A percentile compares a stretch with the other conserved stretches of the same genome.
Conservation (phyloP, 2,888 invertebrate genomes). For the Diaperis boleti region DNA sequence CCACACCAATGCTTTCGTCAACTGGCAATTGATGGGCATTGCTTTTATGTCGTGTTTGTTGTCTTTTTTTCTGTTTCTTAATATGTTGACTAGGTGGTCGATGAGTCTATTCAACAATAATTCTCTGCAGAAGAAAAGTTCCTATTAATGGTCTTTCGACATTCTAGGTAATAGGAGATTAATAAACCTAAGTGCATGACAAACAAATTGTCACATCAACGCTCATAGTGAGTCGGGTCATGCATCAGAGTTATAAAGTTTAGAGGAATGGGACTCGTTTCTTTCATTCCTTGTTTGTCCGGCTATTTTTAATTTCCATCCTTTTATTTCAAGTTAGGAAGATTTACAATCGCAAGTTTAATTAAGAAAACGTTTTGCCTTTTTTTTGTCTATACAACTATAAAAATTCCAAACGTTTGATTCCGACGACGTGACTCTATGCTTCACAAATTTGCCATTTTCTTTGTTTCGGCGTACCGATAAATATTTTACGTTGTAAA, state of each 20-base stretch:
- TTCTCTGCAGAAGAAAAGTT: background rate
- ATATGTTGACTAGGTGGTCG: slow-evolving; percentile 18
- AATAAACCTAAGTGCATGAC: slow-evolving; percentile 48
- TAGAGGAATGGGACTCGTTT: slow-evolving; percentile 48
- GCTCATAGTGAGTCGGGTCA: slow-evolving; percentile 53
- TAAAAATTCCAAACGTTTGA: slow-evolving; percentile 54
- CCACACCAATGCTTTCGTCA: slow-evolving; percentile 15
- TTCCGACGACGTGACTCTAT: slow-evolving; percentile 51
- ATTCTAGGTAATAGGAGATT: slow-evolving; percentile 31
- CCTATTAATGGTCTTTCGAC: slow-evolving; percentile 3
- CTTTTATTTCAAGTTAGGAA: slow-evolving; percentile 48
- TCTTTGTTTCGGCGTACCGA: slow-evolving; percentile 4
- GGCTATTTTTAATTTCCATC: slow-evolving; percentile 57
- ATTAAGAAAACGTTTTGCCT: slow-evolving; percentile 53
- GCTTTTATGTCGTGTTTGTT: slow-evolving; percentile 8
- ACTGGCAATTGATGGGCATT: slow-evolving; percentile 22
- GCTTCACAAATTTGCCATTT: slow-evolving; percentile 30
- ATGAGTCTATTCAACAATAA: slow-evolving; percentile 8
- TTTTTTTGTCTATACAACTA: slow-evolving; percentile 47
- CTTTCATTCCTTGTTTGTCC: slow-evolving; percentile 53
- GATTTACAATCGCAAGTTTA: slow-evolving; percentile 55
- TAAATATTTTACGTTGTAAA: background rate
- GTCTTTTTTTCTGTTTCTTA: slow-evolving; percentile 1
- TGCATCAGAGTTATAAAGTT: slow-evolving; percentile 55
- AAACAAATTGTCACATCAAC: slow-evolving; percentile 55